Conservation (phyloP, 2,888 invertebrate species). For the Carabus problematicus region DNA sequence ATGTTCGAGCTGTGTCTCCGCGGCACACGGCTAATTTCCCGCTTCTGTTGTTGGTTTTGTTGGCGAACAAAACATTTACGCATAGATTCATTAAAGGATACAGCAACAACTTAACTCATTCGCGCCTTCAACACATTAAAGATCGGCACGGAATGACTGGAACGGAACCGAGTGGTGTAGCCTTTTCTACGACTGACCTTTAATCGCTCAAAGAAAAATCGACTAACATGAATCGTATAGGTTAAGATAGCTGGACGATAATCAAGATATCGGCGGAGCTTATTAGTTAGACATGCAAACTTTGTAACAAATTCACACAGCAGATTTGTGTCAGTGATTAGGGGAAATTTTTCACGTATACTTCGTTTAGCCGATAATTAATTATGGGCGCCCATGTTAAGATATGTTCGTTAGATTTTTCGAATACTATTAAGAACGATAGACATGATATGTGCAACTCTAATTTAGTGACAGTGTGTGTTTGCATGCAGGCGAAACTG, state of each 20-base stretch:
- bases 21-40: constrained; percentile 34
- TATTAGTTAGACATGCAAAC: no score
- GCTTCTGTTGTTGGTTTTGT: constrained; percentile 31
- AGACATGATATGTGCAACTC: neutral
- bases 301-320: no score
- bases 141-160: constrained; percentile 16
- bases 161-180: neutral
- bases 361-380: no score
- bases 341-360: no score
- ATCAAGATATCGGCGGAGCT: no score
- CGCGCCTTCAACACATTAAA: constrained; percentile 19
- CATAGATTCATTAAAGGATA: constrained; percentile 39
- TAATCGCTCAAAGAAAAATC: constrained; percentile 1
- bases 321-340: no score
- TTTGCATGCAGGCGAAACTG: neutral
- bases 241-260: no score
- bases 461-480: no score
- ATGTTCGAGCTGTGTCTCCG: constrained; percentile 13
- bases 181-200: constrained; percentile 12
- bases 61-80: constrained; percentile 38
- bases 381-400: no score
- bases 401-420: no score
- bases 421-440: neutral
- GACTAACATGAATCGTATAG: no score
- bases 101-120: constrained; percentile 16